Conservation (phyloP, 64 coral and sea anemone genomes). For the Hydrozoanthus tunicans region DNA sequence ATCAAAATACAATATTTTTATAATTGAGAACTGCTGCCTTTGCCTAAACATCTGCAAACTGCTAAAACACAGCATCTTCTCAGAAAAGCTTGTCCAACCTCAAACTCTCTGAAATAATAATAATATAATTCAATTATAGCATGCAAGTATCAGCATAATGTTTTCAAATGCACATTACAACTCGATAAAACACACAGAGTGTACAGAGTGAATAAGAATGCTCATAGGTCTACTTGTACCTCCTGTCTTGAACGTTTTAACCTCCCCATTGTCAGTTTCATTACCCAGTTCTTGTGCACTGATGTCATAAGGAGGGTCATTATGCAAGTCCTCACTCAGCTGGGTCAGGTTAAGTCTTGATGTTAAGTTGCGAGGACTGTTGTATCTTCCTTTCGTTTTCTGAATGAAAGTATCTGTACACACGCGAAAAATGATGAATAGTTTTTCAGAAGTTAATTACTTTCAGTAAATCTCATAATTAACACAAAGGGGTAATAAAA, state of each 20-base stretch:
- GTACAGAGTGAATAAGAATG: too few relatives aligned
- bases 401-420: constrained; percentile 92
- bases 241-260: constrained; percentile 92
- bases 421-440: neutral
- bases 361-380: constrained; percentile 90
- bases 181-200: too few relatives aligned
- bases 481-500: neutral
- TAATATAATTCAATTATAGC: too few relatives aligned
- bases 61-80: too few relatives aligned
- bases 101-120: too few relatives aligned
- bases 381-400: constrained; percentile 91
- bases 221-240: constrained; percentile 31
- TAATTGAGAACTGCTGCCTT: too few relatives aligned
- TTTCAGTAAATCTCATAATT: neutral
- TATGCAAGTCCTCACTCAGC: constrained; percentile 89
- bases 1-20: too few relatives aligned
- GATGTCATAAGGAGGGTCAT: constrained; percentile 89
- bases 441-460: neutral
- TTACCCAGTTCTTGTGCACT: constrained; percentile 70
- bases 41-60: too few relatives aligned
- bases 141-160: too few relatives aligned
- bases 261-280: constrained; percentile 52
- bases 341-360: constrained; percentile 87
- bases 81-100: too few relatives aligned
- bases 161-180: too few relatives aligned